These are phyloP conservation scores for Geophilus truncorum DNA, from an alignment of 2,888 invertebrate genomes.

Conservation along the genomic window DNA sequence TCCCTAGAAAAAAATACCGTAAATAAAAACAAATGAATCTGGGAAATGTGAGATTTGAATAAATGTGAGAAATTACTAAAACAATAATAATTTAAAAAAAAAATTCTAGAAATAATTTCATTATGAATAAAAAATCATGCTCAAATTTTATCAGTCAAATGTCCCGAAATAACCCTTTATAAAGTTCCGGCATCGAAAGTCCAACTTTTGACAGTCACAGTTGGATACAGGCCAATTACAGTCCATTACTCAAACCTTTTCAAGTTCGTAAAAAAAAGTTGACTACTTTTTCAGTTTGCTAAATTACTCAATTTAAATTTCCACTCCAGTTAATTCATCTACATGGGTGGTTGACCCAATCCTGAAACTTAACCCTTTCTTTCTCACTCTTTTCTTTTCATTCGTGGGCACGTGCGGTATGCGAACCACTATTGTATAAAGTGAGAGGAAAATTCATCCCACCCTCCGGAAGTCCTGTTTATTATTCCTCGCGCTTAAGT, in stretches of 20 bases:
- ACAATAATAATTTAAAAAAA: background rate
- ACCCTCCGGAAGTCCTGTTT: background rate
- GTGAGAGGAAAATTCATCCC: background rate
- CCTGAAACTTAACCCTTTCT: background rate
- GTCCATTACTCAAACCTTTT: background rate
- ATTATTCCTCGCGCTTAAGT: background rate
- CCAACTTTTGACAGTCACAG: background rate
- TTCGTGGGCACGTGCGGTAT: background rate
- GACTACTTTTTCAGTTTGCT: too few species aligned
- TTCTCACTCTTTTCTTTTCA: background rate
- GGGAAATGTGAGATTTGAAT: background rate
- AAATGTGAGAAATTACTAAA: background rate
- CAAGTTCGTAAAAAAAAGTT: background rate
- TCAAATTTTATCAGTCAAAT: background rate
- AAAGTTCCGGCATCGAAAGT: background rate
- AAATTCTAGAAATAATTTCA: too few species aligned
- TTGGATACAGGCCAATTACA: background rate
- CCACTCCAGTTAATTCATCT: background rate
- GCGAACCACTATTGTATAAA: background rate
- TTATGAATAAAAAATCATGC: background rate
- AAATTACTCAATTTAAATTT: too few species aligned
- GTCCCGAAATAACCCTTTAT: background rate
- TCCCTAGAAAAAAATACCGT: background rate
- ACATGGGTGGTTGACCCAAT: background rate
- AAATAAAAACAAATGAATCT: background rate